phyloP scores from a whole-genome alignment of 2,113 vertebrate species.

The Thamnophis sirtalis region DNA sequence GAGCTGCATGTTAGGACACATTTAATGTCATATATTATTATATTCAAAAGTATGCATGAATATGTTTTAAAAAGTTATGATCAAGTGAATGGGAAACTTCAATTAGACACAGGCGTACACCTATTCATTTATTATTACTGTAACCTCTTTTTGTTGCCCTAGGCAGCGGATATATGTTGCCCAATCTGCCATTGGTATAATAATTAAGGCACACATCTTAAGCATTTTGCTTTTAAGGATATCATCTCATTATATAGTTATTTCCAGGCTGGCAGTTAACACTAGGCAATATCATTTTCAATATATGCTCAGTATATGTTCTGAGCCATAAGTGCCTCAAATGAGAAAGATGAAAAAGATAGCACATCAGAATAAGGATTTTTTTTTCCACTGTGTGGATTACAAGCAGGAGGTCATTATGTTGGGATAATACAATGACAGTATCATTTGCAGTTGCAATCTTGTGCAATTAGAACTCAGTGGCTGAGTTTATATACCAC shows the following conservation, averaged over 20 bases:
- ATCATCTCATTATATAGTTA: not conserved
- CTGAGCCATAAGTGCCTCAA: not conserved
- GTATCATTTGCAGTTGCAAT: not conserved
- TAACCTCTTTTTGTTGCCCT: not conserved
- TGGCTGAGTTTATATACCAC: not conserved
- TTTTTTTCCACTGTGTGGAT: not conserved
- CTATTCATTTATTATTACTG: not conserved
- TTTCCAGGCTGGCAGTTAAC: not conserved
- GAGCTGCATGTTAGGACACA: not conserved
- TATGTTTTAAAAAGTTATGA: not conserved
- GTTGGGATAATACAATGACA: not conserved
- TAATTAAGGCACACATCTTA: not conserved
- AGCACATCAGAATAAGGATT: not conserved
- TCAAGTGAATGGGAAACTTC: not conserved
- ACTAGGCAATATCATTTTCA: not conserved
- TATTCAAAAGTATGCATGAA: not conserved
- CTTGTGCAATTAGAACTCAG: not conserved
- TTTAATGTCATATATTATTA: not conserved
- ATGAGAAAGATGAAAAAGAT: not conserved
- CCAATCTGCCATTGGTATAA: not conserved
- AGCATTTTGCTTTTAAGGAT: not conserved
- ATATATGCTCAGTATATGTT: not conserved
- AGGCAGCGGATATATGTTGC: not conserved
- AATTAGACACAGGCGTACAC: not conserved
- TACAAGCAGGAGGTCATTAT: not conserved